phyloP scores from a whole-genome alignment of 2,888 invertebrate genomes.

The Tuberolachnus salignus region DNA sequence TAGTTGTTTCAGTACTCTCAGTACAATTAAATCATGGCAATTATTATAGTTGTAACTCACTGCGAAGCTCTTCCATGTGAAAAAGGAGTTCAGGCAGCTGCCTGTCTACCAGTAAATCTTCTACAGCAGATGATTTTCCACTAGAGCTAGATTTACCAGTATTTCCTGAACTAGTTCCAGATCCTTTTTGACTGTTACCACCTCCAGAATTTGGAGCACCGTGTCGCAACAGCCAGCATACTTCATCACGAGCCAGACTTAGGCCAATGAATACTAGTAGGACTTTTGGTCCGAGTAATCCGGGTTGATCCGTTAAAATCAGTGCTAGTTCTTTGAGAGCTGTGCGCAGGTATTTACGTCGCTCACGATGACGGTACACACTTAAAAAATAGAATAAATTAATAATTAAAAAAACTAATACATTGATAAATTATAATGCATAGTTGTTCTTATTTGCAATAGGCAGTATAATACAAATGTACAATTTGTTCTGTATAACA shows the following conservation, averaged over 20 bases:
- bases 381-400: conserved; percentile 61
- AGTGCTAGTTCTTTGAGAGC: conserved; percentile 93
- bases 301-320: conserved; percentile 97
- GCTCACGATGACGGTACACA: conserved; percentile 88
- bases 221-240: conserved; percentile 94
- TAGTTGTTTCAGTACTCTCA: not conserved
- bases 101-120: conserved; percentile 90
- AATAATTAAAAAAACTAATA: not conserved
- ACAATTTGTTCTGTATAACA: too few relatives aligned
- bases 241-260: conserved; percentile 94
- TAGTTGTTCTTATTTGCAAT: too few relatives aligned
- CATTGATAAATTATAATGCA: not conserved
- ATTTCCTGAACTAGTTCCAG: not conserved
- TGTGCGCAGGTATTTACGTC: conserved; percentile 93
- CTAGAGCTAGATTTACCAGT: conserved; percentile 78
- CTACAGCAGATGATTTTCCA: conserved; percentile 71
- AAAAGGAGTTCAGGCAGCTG: conserved; percentile 96
- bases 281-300: conserved; percentile 95
- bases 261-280: conserved; percentile 95
- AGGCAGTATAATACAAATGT: too few relatives aligned
- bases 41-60: conserved; percentile 62
- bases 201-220: conserved; percentile 63
- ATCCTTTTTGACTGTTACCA: conserved; percentile 23
- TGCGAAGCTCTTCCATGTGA: conserved; percentile 96
- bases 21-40: not conserved